A percentile compares a stretch with the other conserved stretches of the same genome.
These are phyloP conservation scores for Catostylus mosaicus DNA, from an alignment of 30 jellyfish, hydroid and myxozoan species.

Conservation along the genomic window DNA sequence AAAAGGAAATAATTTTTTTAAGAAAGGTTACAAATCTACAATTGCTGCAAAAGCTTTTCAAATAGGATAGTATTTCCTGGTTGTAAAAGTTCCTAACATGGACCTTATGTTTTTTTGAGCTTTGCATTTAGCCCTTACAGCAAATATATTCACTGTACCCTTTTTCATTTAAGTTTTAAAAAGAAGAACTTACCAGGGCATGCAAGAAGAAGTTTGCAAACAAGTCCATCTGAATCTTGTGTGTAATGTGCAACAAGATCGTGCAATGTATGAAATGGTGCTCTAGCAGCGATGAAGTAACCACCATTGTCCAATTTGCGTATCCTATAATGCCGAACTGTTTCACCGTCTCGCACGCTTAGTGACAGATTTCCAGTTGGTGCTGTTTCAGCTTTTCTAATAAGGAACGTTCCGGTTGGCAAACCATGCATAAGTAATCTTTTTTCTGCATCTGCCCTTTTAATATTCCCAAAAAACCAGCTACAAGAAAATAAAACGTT, in stretches of 20 bases:
- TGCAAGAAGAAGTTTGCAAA: constrained; percentile 74
- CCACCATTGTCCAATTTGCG: constrained; percentile 93
- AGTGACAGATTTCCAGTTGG: constrained; percentile 80
- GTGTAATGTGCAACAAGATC: constrained; percentile 90
- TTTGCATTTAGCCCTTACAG: neutral
- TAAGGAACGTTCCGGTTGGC: constrained; percentile 88
- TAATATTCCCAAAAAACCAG: constrained; percentile 92
- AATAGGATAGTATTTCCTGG: no score
- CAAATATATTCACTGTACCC: no score
- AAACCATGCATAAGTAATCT: constrained; percentile 85
- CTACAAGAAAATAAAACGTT: constrained; percentile 55
- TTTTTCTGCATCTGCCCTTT: constrained; percentile 96
- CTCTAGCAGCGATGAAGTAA: constrained; percentile 85
- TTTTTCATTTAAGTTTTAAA: no score
- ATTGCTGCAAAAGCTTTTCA: no score
- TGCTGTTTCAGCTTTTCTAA: constrained; percentile 89
- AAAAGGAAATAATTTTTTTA: no score
- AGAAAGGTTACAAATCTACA: no score
- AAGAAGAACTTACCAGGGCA: constrained; percentile 64
- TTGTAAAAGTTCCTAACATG: neutral
- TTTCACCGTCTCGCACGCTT: constrained; percentile 92
- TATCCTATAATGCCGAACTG: constrained; percentile 84
- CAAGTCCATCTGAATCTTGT: constrained; percentile 93
- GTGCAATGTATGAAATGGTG: constrained; percentile 79
- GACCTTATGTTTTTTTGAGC: neutral